Conservation (phyloP, 2,113 vertebrate genomes). For the Triplophysa siluroides region DNA sequence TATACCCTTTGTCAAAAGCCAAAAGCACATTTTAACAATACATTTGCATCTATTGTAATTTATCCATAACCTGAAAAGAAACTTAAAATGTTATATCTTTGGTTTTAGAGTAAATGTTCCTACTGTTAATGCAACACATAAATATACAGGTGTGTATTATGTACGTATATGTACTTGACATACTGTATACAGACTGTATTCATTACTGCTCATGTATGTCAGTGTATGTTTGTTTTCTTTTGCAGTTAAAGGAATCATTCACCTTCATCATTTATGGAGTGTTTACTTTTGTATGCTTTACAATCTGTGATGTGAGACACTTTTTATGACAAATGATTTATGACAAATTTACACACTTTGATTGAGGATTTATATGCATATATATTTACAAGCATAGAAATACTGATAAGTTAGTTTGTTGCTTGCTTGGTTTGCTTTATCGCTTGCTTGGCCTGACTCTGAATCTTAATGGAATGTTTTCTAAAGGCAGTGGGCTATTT, state of each 20-base stretch:
- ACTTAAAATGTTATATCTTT: neutral
- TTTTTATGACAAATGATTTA: constrained; percentile 37
- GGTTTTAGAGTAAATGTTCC: neutral
- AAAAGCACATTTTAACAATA: too few species aligned
- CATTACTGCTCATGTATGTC: neutral
- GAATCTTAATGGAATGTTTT: neutral
- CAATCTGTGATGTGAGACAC: neutral
- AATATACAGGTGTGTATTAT: too few species aligned
- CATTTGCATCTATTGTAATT: too few species aligned
- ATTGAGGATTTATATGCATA: neutral
- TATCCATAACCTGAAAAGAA: neutral
- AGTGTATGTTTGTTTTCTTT: neutral
- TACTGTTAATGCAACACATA: too few species aligned
- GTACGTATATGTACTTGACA: neutral
- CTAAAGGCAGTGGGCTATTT: neutral
- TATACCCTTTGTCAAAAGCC: too few species aligned
- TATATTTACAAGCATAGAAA: neutral
- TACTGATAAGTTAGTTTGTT: neutral
- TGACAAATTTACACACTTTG: neutral
- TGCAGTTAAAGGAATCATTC: neutral
- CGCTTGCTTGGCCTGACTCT: too few species aligned
- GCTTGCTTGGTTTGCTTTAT: neutral
- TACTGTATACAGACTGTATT: neutral
- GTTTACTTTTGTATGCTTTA: constrained; percentile 28
- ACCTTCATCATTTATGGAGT: neutral